Conservation (phyloP, 23 tunicate genomes). For the Pegea sp. region DNA sequence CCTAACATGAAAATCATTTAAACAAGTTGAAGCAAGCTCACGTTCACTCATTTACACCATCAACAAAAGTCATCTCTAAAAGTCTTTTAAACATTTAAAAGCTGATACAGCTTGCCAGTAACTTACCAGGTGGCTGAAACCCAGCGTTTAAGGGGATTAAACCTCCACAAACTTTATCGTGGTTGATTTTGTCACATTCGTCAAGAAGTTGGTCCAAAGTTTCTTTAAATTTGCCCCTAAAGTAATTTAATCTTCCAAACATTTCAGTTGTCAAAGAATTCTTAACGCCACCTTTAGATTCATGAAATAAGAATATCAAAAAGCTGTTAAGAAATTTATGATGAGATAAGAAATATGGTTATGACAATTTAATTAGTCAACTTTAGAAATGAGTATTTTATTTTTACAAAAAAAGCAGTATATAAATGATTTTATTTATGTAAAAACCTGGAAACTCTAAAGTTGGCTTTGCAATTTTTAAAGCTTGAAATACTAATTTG, state of each 20-base stretch:
- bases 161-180: not conserved
- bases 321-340: no score
- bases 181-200: constrained; percentile 4
- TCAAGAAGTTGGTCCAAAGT: constrained; percentile 20
- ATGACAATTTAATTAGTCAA: no score
- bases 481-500: constrained; percentile 19
- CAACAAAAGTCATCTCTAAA: no score
- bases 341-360: no score
- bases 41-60: not conserved
- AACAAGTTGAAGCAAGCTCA: not conserved
- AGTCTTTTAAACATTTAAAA: not conserved
- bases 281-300: constrained; percentile 50
- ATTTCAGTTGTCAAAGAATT: constrained; percentile 54
- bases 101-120: not conserved
- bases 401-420: no score
- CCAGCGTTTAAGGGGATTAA: constrained; percentile 31
- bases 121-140: constrained; percentile 64
- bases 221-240: constrained; percentile 12
- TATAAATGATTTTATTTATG: no score
- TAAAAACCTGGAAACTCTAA: constrained; percentile 70
- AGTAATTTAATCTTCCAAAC: constrained; percentile 43
- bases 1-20: constrained; percentile 13
- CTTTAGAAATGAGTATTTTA: no score
- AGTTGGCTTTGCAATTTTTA: constrained; percentile 72
- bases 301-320: no score